Evolutionary conservation across 2,797 vertebrate genomes (phyloP).

Genomic region (Myotis daubentonii): DNA sequence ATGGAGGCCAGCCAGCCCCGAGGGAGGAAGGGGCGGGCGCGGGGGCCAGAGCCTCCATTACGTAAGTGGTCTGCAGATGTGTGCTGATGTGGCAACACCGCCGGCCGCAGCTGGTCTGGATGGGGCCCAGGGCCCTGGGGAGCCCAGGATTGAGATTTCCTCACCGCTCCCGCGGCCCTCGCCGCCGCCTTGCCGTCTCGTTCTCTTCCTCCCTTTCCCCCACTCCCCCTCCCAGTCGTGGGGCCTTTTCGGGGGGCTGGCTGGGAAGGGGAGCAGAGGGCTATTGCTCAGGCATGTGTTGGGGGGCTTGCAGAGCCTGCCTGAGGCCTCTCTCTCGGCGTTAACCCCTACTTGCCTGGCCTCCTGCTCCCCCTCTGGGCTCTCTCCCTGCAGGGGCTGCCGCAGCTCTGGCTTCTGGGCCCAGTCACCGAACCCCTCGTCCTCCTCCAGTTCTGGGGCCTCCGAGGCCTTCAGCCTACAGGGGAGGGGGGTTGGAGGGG

Average conservation of each 20-base stretch:
- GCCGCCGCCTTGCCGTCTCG: neutral
- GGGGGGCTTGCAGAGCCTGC: too few species aligned
- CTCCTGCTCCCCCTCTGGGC: neutral
- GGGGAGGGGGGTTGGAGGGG: slow-evolving; percentile 82
- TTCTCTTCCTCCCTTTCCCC: slow-evolving; percentile 34
- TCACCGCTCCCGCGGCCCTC: neutral
- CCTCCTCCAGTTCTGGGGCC: slow-evolving; percentile 90
- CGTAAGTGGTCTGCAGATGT: slow-evolving; percentile 61
- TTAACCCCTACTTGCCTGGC: slow-evolving; percentile 31
- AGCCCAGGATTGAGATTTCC: slow-evolving; percentile 61
- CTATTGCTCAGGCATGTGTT: fast-evolving
- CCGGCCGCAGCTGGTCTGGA: slow-evolving; percentile 71
- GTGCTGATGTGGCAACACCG: slow-evolving; percentile 63
- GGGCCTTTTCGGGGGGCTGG: neutral
- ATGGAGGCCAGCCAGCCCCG: slow-evolving; percentile 65
- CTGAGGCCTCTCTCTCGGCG: neutral
- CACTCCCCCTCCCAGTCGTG: neutral
- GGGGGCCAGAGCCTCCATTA: slow-evolving; percentile 57
- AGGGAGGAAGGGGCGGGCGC: slow-evolving; percentile 60
- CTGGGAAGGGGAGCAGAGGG: neutral
- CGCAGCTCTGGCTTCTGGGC: slow-evolving; percentile 90
- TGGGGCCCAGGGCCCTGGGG: slow-evolving; percentile 70
- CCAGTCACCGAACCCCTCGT: slow-evolving; percentile 96
- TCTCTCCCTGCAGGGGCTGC: neutral
- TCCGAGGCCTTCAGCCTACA: slow-evolving; percentile 84